These are phyloP conservation scores for Cervus canadensis DNA, from an alignment of 2,113 vertebrate species.

Conservation along the genomic window DNA sequence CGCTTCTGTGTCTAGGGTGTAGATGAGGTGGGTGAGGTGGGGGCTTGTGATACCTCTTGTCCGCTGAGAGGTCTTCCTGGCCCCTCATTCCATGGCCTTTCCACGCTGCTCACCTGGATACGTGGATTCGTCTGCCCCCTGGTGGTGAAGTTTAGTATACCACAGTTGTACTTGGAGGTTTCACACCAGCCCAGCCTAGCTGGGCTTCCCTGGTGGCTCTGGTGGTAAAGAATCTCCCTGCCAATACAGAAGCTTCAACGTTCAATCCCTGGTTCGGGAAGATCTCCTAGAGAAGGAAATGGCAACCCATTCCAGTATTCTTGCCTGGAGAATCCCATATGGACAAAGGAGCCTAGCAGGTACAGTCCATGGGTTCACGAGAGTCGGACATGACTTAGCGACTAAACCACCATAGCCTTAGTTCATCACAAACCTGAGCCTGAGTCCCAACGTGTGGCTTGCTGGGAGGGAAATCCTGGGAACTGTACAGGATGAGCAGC, in stretches of 20 bases:
- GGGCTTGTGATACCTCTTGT: rapidly evolving
- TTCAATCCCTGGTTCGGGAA: not conserved
- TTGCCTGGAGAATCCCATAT: no score
- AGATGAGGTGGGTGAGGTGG: not conserved
- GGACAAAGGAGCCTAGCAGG: no score
- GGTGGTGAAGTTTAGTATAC: conserved; percentile 62
- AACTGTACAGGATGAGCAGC: no score
- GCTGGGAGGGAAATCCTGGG: no score
- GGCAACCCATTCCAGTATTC: no score
- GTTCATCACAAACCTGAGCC: no score
- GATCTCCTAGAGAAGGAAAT: not conserved
- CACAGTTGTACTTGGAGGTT: not conserved
- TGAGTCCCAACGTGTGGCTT: no score
- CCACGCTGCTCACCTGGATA: not conserved
- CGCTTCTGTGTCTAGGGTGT: not conserved
- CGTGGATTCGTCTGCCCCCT: conserved; percentile 72
- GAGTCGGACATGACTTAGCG: no score
- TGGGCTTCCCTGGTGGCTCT: not conserved
- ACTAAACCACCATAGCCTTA: no score
- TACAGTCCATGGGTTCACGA: no score
- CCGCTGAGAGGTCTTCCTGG: rapidly evolving
- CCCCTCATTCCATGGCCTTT: rapidly evolving
- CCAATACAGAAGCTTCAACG: not conserved
- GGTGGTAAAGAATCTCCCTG: not conserved
- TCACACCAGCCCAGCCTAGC: not conserved